These are phyloP conservation scores for Drosophila setosimentum DNA, from an alignment of 2,888 invertebrate species.

Conservation along the genomic window DNA sequence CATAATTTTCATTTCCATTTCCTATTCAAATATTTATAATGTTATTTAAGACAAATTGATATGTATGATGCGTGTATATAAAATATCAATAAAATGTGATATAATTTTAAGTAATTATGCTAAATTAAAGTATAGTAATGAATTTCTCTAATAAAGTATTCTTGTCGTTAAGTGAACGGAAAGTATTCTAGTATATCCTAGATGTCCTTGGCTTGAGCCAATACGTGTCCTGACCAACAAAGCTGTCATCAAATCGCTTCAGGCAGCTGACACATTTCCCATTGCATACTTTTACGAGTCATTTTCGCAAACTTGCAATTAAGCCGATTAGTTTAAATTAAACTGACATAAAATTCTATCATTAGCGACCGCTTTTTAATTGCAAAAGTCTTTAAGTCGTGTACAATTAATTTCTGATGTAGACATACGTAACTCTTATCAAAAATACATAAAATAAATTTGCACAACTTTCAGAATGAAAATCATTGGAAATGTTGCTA, in stretches of 20 bases:
- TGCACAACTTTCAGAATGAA: constrained; percentile 15
- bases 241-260: not conserved
- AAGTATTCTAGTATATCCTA: not conserved
- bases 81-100: not conserved
- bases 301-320: not conserved
- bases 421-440: not conserved
- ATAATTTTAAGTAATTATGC: not conserved
- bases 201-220: not conserved
- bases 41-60: not conserved
- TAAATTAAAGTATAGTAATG: not conserved
- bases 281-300: constrained; percentile 13
- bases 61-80: not conserved
- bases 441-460: constrained; percentile 8
- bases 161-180: not conserved
- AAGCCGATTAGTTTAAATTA: not conserved
- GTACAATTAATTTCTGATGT: constrained; percentile 2
- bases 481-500: constrained; percentile 14
- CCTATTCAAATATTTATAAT: not conserved
- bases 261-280: not conserved
- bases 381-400: not conserved
- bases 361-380: constrained; percentile 3
- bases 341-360: not conserved
- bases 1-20: constrained; percentile 4
- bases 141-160: not conserved
- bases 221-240: not conserved